Base-by-base conservation (phyloP, 2,888 invertebrate genomes). In the Brachylomia viminalis region DNA sequence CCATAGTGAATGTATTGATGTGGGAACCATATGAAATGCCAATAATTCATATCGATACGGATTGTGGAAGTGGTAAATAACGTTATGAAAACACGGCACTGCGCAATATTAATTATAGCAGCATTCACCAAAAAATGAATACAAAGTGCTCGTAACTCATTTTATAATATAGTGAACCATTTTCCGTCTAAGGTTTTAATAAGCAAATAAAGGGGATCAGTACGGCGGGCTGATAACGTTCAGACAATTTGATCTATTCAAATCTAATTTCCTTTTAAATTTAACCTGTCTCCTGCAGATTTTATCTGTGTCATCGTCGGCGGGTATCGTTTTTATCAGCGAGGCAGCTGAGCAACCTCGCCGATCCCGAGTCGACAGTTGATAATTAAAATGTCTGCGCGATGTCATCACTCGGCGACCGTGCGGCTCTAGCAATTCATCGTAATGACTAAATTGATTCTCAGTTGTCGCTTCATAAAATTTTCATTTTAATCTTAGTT, bases 311-410 rank as follows among this genome's bases (percentile, higher is more conserved):
- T 92, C 93, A 92, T 93, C 93, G 93, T 89, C 82, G 92, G 89
- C 87, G 85, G 89, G 88, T 88, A 90, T 90, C 91, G 92, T 93
- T 95, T 95, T 95, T 95, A 94, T 95, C 94, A 67, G 91, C 69
- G 80, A 85, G 90, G 89, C 90, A 88, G 88, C 88, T 90, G 91
- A 91, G 89, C 89, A 90, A 90, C 89, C 85, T 85, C 89, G 87
- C 90, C 91, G 90, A 92, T 92, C 92, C 91, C 90, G 87, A 85
- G 91, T 89, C 93, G 95, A 95, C 95, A 96, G 95, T 93, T 94
- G 92, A 94, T 96, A 96, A 96, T 96, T 96, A 96, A 96, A 96
- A 95, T 93, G 95, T 95, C 95, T 92, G 90, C 88, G 91, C 90
- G 93, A 91, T 92, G 95, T 94, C 95, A 95, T 93, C 93, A 92